Evolutionary conservation across 2,113 vertebrate genomes (phyloP).

Genomic region (Solea senegalensis): DNA sequence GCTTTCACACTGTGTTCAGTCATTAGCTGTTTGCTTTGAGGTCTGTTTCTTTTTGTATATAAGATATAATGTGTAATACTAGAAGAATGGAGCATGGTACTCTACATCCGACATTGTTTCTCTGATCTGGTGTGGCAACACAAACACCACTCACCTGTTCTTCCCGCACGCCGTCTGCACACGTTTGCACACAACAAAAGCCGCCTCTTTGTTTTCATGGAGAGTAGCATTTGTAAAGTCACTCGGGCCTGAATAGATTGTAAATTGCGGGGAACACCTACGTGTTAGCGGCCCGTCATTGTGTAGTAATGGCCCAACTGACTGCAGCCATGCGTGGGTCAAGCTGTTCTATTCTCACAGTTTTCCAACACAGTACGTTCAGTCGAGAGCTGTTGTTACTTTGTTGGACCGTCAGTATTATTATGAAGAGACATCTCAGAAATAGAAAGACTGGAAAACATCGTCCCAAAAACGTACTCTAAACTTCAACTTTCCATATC

Average conservation of each 20-base stretch:
- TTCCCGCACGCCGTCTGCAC: conserved; percentile 7
- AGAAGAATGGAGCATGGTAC: neutral
- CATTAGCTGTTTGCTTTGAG: conserved; percentile 34
- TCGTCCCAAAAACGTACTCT: neutral
- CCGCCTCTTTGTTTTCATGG: conserved; percentile 45
- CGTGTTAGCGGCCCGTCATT: conserved; percentile 62
- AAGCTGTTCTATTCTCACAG: conserved; percentile 43
- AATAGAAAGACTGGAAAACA: conserved; percentile 22
- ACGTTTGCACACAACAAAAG: conserved; percentile 17
- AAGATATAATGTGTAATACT: conserved; percentile 9
- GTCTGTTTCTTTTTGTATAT: conserved; percentile 17
- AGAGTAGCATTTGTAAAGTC: conserved; percentile 57
- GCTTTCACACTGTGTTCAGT: conserved; percentile 16
- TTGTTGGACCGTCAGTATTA: conserved; percentile 18
- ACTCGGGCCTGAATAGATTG: conserved; percentile 68
- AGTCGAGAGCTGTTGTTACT: conserved; percentile 19
- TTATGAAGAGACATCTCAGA: conserved; percentile 15
- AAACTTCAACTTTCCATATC: too few species aligned
- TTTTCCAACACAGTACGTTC: too few species aligned
- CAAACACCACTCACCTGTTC: conserved; percentile 18
- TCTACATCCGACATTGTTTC: conserved; percentile 6
- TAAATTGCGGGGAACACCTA: conserved; percentile 70
- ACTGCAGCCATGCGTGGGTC: conserved; percentile 57
- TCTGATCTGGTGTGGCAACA: conserved; percentile 14
- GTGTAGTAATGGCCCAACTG: conserved; percentile 67